Conservation (phyloP, 2,797 vertebrate species). For the Mormyrops attenuatus region DNA sequence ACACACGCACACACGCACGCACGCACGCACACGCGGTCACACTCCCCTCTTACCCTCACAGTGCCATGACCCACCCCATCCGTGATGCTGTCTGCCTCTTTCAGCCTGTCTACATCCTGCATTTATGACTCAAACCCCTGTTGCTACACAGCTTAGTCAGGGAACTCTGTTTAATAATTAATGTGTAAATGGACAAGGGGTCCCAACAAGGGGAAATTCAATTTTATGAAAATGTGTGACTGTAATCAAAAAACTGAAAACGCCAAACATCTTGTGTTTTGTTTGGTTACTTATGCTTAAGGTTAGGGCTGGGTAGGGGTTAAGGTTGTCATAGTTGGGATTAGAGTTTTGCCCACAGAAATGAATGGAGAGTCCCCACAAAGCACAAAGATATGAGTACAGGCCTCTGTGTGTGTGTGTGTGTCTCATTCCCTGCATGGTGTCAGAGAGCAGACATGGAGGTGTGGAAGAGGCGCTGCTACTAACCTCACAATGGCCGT, state of each 20-base stretch:
- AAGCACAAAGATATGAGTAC: too few species aligned
- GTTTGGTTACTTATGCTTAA: neutral
- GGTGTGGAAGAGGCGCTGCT: neutral
- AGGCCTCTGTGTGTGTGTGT: neutral
- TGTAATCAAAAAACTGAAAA: neutral
- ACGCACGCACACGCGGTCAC: neutral
- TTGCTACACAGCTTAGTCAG: conserved; percentile 48
- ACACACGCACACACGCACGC: neutral
- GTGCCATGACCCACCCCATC: conserved; percentile 1
- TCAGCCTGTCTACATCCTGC: conserved; percentile 34
- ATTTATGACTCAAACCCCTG: conserved; percentile 59
- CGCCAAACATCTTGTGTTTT: neutral
- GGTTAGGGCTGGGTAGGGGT: neutral
- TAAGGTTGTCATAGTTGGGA: neutral
- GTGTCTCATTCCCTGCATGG: neutral
- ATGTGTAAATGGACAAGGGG: conserved; percentile 47
- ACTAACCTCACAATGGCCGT: conserved; percentile 71
- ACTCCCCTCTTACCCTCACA: neutral
- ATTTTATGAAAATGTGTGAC: neutral
- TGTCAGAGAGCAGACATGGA: neutral
- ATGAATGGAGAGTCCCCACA: too few species aligned
- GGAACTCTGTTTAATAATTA: conserved; percentile 59
- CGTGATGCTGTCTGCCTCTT: conserved; percentile 28
- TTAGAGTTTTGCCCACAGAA: neutral
- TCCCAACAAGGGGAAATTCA: neutral